phyloP scores from a whole-genome alignment of 2,113 vertebrate genomes.

The Prunella himalayana region DNA sequence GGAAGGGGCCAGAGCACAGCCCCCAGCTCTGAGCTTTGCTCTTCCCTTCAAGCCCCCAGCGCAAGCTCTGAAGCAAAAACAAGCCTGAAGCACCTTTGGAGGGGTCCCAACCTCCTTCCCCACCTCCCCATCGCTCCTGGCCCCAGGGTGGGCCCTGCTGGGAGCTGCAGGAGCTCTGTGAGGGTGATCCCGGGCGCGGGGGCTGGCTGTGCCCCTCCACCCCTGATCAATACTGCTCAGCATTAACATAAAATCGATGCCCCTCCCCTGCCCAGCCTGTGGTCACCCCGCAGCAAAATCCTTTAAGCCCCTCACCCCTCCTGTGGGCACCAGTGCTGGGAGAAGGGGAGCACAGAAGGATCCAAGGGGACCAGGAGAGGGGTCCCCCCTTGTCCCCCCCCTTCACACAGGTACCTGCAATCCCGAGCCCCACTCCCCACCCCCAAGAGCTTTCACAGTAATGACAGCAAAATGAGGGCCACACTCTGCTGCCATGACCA shows the following conservation, averaged over 20 bases:
- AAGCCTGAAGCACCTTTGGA: not conserved
- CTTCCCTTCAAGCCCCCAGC: rapidly evolving
- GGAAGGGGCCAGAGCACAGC: not conserved
- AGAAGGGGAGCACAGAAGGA: not conserved
- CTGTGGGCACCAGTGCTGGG: not conserved
- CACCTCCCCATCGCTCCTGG: not conserved
- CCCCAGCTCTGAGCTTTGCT: not conserved
- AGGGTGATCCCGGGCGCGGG: not conserved
- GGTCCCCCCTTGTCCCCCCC: not conserved
- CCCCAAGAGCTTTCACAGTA: not conserved
- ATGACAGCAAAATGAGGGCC: not conserved
- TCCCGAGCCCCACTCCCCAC: not conserved
- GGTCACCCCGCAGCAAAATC: not conserved
- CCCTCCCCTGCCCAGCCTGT: not conserved
- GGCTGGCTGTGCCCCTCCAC: not conserved
- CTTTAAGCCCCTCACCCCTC: not conserved
- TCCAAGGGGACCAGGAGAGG: rapidly evolving
- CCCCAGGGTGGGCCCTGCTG: not conserved
- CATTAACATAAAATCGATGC: constrained; percentile 18
- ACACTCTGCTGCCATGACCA: rapidly evolving
- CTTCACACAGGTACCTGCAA: rapidly evolving
- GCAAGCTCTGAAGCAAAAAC: not conserved
- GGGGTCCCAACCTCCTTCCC: not conserved
- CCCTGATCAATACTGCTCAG: not conserved
- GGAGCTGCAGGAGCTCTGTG: not conserved